phyloP scores from a whole-genome alignment of 2,888 invertebrate species.

The Clostera curtula region DNA sequence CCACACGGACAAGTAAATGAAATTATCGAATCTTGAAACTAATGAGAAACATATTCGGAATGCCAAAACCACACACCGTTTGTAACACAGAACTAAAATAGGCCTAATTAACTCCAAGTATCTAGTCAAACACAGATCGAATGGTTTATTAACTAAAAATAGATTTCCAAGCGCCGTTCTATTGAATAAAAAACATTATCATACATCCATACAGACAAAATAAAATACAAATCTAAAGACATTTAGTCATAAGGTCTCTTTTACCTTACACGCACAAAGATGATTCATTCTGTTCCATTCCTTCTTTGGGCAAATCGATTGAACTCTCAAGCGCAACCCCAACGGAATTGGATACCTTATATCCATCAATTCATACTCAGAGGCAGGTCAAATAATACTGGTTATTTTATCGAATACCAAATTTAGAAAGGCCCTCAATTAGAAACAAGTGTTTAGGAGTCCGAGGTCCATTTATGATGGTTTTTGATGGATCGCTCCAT shows the following conservation, averaged over 20 bases:
- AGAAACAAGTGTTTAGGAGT: slow-evolving; percentile 17
- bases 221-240: slow-evolving; percentile 13
- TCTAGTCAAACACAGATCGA: slow-evolving; percentile 6
- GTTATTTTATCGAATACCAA: slow-evolving; percentile 6
- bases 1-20: too few relatives aligned
- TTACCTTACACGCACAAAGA: slow-evolving; percentile 18
- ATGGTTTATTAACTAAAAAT: slow-evolving; percentile 21
- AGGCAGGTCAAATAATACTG: slow-evolving; percentile 19
- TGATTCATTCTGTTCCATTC: slow-evolving; percentile 35
- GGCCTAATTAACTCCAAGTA: slow-evolving; percentile 2
- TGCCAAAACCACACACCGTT: too few relatives aligned
- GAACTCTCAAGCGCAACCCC: slow-evolving; percentile 26
- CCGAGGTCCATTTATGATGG: slow-evolving; percentile 21
- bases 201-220: slow-evolving; percentile 6
- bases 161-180: slow-evolving; percentile 14
- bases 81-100: neutral
- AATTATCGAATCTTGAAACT: too few relatives aligned
- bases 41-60: too few relatives aligned
- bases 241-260: slow-evolving; percentile 19
- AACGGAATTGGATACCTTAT: slow-evolving; percentile 10
- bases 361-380: slow-evolving; percentile 8
- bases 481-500: slow-evolving; percentile 25
- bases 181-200: slow-evolving; percentile 10
- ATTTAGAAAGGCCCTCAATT: slow-evolving; percentile 20
- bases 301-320: slow-evolving; percentile 47